These are phyloP conservation scores for Dendroctonus ponderosae DNA, from an alignment of 1,140 invertebrate species.

Conservation along the genomic window DNA sequence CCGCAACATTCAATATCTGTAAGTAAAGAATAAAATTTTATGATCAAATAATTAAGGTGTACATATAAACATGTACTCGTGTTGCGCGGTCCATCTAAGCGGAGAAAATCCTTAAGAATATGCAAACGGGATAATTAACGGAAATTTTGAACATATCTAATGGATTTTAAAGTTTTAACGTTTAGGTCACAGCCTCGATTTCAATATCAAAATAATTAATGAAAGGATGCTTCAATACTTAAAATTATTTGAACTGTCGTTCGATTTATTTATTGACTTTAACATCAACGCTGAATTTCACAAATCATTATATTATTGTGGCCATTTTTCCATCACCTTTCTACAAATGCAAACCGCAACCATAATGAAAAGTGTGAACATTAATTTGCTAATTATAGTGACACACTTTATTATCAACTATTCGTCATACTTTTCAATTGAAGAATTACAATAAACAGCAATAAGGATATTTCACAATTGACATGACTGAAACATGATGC, in stretches of 20 bases:
- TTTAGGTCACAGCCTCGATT: conserved; percentile 4
- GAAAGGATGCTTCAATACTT: conserved; percentile 6
- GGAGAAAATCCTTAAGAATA: conserved; percentile 11
- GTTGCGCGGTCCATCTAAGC: background rate
- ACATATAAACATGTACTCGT: no score
- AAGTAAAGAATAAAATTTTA: no score
- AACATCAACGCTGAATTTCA: no score
- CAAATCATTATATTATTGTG: no score
- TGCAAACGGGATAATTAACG: conserved; percentile 5
- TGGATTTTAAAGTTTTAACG: conserved; percentile 1
- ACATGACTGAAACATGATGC: conserved; percentile 7
- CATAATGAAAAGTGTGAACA: background rate
- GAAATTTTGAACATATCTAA: background rate
- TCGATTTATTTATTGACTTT: no score
- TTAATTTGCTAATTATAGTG: background rate
- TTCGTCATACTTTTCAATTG: background rate
- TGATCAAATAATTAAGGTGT: no score
- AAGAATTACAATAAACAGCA: conserved; percentile 6
- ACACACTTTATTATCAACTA: conserved; percentile 2
- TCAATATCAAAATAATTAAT: conserved; percentile 6
- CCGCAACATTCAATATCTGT: no score
- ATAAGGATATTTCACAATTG: conserved; percentile 2
- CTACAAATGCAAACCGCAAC: no score
- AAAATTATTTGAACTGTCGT: background rate
- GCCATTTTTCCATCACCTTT: no score